Evolutionary conservation across 2,113 vertebrate species (phyloP), one percentile per base, ranked within the genome.

Genomic region (Prinia subflava): DNA sequence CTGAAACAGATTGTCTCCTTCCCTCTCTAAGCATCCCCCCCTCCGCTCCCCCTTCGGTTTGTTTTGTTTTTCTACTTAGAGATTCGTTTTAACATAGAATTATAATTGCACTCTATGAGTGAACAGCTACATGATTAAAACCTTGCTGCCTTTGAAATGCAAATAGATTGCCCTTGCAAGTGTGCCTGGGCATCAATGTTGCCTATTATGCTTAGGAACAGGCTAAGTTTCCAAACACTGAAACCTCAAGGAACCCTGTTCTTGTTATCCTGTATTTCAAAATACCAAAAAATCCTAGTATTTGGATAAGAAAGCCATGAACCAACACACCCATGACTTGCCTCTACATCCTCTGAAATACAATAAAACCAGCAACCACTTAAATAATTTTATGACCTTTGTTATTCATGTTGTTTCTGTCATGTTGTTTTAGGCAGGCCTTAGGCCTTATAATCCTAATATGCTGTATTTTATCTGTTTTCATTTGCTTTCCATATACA

Each of bases 11-110:
- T 59, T 10, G 5, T 8, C 2, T 2, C 2, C 9, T 30, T 15
- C 25, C 2, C 3, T 2, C 1, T 31, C 31, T 20, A 7, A 8
- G 16, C 15, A 5, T 44, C 15, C 23, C 15, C 13, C 3, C 3
- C 7, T 1, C 4, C 15, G 3, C 2, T 7, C 4, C 20, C 15
- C 8, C 15, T 14, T 7, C 2, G 12, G 24, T 37, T 28, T 55
- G 35, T 50, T 73, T 74, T 81, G 31, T 11, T 25, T 75, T 75
- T 30, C 33, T 50, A 37, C 11, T 59, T 73, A 31, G 80, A 75
- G 8, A 17, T 73, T 88, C 7, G 1, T 92, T 88, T 77, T 86
- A 80, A 77, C 17, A 53, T 39, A 46, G 33, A 83, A 78, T 67
- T 83, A 49, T 47, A 78, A 62, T 67, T 86, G 15, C 35, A 50